Base-by-base conservation (phyloP, 2,888 invertebrate species). In the Clostera curtula region DNA sequence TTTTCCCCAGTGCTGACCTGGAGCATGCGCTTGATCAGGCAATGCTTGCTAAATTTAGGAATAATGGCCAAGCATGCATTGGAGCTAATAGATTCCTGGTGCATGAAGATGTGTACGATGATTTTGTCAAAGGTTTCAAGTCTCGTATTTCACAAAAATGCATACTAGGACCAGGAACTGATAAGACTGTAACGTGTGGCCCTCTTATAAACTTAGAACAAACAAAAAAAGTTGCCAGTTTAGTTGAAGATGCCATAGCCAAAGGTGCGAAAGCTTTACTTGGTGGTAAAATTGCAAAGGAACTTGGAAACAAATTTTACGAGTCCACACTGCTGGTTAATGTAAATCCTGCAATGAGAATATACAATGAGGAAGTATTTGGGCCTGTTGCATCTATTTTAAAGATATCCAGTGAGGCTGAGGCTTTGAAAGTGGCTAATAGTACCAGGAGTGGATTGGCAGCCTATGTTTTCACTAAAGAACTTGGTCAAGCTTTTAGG, bases 41-140 rank as follows among this genome's bases (percentile, higher is more conserved):
- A 1, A 90, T 98, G 87, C 86, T 89, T 5, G 92, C 95, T 4
- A 99, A 99, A 79, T 99, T 98, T 63, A 88, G 99, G 34, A 96
- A 96, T 61, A 91, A 94, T 58, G 99, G 99, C 0, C 98, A 98
- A 85, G 95, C 99, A 0, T 99, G 99, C 71, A 91, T 99, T 3
- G 93, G 96, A 32, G 91, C 98, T 0, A 99, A 99, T 67, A 86
- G 97, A 49, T 92, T 97, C 53, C 87, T 94, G 36, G 87, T 97
- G 12, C 94, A 96, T 56, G 88, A 89, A 40, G 85, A 87, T 27
- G 73, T 98, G 12, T 92, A 90, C 69, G 92, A 96, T 41, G 63
- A 88, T 46, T 98, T 98, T 79, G 85, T 96, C 0, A 69, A 80
- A 1, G 89, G 89, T 46, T 85, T 98, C 23, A 86, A 88, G 19